Percentiles rank a stretch among this genome's conserved stretches.
These are phyloP conservation scores for Apostichopus leukothele DNA, from an alignment of 53 echinoderm and acorn worm species.

Conservation along the genomic window DNA sequence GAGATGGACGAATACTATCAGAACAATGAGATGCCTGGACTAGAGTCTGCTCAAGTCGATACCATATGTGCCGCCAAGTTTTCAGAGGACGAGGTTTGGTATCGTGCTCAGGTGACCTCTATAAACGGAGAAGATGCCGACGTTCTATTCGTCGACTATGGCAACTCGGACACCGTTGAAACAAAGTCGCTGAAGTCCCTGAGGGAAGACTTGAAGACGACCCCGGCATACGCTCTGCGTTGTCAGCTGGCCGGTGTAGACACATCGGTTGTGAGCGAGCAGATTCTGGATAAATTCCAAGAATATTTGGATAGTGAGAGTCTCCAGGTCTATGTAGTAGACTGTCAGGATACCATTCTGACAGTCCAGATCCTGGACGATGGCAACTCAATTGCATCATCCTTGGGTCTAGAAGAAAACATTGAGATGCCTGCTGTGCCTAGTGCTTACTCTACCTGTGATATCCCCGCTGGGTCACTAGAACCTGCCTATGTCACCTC, in stretches of 20 bases:
- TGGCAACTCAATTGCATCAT: constrained; percentile 29
- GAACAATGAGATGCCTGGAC: constrained; percentile 15
- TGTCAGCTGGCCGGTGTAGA: constrained; percentile 65
- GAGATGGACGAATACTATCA: constrained; percentile 45
- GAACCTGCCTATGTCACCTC: constrained; percentile 35
- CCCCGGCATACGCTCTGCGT: constrained; percentile 64
- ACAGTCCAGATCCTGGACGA: constrained; percentile 28
- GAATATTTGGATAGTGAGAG: constrained; percentile 37
- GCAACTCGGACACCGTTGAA: constrained; percentile 76
- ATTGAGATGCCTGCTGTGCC: background rate
- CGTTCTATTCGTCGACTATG: constrained; percentile 86
- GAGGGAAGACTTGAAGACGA: constrained; percentile 50
- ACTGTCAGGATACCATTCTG: background rate
- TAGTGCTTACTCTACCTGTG: background rate
- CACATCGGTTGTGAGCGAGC: constrained; percentile 23
- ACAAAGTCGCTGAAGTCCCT: constrained; percentile 55
- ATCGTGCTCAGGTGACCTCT: constrained; percentile 64
- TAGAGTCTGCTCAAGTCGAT: constrained; percentile 50
- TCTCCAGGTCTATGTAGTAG: background rate
- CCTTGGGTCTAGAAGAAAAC: constrained; percentile 17
- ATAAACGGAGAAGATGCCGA: constrained; percentile 51
- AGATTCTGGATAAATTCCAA: constrained; percentile 16
- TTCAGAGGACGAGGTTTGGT: constrained; percentile 86
- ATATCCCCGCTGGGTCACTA: background rate
- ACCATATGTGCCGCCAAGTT: constrained; percentile 76